Percentiles rank a stretch among this genome's conserved stretches.
Conservation (phyloP, 1,140 invertebrate species). For the Drosophila sp. region DNA sequence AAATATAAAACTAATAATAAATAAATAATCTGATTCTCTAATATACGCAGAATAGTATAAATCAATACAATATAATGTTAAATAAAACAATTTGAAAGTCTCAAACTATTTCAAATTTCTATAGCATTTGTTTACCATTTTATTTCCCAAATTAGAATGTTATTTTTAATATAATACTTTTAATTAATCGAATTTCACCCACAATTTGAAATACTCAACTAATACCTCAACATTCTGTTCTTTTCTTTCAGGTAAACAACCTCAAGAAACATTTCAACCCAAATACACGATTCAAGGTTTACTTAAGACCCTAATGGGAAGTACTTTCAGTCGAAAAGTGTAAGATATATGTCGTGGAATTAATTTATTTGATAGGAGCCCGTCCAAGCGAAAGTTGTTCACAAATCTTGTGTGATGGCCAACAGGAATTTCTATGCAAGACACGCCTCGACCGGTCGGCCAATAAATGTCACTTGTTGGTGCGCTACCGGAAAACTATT, state of each 20-base stretch:
- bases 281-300: conserved; percentile 12
- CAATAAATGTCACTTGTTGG: conserved; percentile 79
- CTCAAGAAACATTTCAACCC: not conserved
- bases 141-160: too few species aligned
- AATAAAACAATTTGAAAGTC: too few species aligned
- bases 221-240: conserved; percentile 14
- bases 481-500: conserved; percentile 78
- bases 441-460: conserved; percentile 47
- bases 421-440: conserved; percentile 49
- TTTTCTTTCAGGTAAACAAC: conserved; percentile 61
- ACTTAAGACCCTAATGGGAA: conserved; percentile 39
- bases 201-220: too few species aligned
- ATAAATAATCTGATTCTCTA: not conserved
- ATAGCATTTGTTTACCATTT: too few species aligned
- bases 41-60: too few species aligned
- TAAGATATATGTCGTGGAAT: conserved; percentile 17
- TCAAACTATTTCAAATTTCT: too few species aligned
- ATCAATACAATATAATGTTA: not conserved
- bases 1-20: not conserved
- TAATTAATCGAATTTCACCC: too few species aligned
- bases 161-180: too few species aligned
- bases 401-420: conserved; percentile 48
- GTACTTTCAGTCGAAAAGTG: not conserved
- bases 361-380: conserved; percentile 31
- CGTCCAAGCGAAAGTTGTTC: conserved; percentile 51